Base-by-base conservation (phyloP, 2,797 vertebrate species). In the Gambelia wislizenii region DNA sequence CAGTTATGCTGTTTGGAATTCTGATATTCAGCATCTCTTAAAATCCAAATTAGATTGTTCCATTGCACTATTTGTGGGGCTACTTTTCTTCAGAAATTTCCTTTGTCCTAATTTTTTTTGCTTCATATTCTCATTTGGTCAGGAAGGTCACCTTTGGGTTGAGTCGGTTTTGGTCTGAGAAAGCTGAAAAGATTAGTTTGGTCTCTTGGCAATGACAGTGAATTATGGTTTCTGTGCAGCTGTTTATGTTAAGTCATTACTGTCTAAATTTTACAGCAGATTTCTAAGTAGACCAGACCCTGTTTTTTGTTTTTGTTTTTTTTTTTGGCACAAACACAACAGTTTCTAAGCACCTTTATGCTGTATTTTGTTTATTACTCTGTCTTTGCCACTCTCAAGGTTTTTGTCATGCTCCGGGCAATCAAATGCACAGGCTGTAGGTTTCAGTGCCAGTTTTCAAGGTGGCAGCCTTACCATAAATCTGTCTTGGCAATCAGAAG, bases 401-500 rank as follows among this genome's bases (percentile, higher is more conserved):
- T 95, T 92, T 95, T 93, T 94, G 96, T 91, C 96, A 99, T 99
- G 99, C 97, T 98, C 64, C 97, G 94, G 95, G 91, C 97, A 18
- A 95, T 97, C 82, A 96, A 95, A 86, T 96, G 84, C 82, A 96
- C 92, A 10, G 89, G 95, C 1, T 91, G 89, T 77, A 92, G 96
- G 89, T 93, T 94, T 76, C 91, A 69, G 3, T 85, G 93, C 92
- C 94, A 90, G 86, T 97, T 97, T 8, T 49, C 90, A 3, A 96
- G 97, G 85, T 85, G 94, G 67, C 92, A 96, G 85, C 97, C 98
- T 94, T 97, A 97, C 83, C 97, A 96, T 82, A 96, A 95, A 72
- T 96, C 96, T 0, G 96, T 99, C 92, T 94, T 99, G 94, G 99
- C 98, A 2, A 97, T 99, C 95, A 97, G 99, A 49, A 97, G 99